Evolutionary conservation across 2,888 invertebrate species (phyloP).

Genomic region (Hirtodrosophila alboralis): DNA sequence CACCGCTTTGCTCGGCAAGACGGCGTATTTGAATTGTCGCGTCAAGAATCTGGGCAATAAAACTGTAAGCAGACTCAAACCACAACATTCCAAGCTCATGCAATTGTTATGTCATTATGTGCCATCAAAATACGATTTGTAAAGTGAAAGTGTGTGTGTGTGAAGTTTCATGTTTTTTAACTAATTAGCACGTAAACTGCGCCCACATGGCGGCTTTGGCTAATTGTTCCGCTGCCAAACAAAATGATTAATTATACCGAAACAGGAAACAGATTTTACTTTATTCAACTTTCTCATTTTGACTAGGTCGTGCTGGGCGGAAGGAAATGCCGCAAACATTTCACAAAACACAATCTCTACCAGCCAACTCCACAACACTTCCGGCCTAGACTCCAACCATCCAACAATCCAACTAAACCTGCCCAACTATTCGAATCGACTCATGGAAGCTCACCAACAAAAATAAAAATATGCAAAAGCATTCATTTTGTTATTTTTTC

Average conservation of each 20-base stretch:
- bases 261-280: conserved; percentile 80
- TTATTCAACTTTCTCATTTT: conserved; percentile 67
- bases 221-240: conserved; percentile 79
- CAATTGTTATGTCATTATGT: conserved; percentile 67
- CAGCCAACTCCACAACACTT: conserved; percentile 43
- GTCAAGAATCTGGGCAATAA: conserved; percentile 96
- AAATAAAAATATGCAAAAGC: conserved; percentile 29
- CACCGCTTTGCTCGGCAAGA: conserved; percentile 94
- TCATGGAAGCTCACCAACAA: conserved; percentile 4
- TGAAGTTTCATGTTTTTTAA: conserved; percentile 45
- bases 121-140: conserved; percentile 71
- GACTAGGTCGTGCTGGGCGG: conserved; percentile 57
- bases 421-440: conserved; percentile 69
- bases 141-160: conserved; percentile 2
- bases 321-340: conserved; percentile 79
- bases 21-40: conserved; percentile 94
- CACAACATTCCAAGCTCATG: conserved; percentile 13
- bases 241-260: conserved; percentile 78
- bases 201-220: conserved; percentile 68
- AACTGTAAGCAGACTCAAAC: conserved; percentile 88
- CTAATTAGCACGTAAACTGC: conserved; percentile 77
- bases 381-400: conserved; percentile 33
- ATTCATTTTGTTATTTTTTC: conserved; percentile 30
- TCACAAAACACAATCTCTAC: conserved; percentile 57
- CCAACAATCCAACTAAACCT: conserved; percentile 38